A percentile compares a stretch with the other conserved stretches of the same genome.
phyloP scores from a whole-genome alignment of 1,140 invertebrate species.

The roundworm (Caenorhabditis elegans) region WBcel235 BX284605.5:2248501-2249000 shows the following conservation, averaged over 20 bases:
- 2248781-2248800: neutral
- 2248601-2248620: neutral
- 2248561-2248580: slow-evolving; percentile 44
- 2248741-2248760: slow-evolving; percentile 8
- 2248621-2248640: neutral
- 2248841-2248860: neutral
- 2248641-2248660: neutral
- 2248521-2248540: neutral
- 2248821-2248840: neutral
- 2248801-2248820: neutral
- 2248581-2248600: slow-evolving; percentile 30
- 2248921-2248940: no score
- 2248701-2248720: neutral
- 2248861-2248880: neutral
- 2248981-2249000: no score
- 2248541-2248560: slow-evolving; percentile 33
- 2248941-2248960: no score
- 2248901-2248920: no score
- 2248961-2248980: no score
- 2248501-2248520: neutral
- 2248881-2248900: neutral
- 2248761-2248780: neutral
- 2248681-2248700: neutral
- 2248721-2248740: neutral
- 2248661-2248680: neutral